These are phyloP conservation scores for Salvelinus fontinalis DNA, from an alignment of 2,113 vertebrate species.

Conservation along the genomic window DNA sequence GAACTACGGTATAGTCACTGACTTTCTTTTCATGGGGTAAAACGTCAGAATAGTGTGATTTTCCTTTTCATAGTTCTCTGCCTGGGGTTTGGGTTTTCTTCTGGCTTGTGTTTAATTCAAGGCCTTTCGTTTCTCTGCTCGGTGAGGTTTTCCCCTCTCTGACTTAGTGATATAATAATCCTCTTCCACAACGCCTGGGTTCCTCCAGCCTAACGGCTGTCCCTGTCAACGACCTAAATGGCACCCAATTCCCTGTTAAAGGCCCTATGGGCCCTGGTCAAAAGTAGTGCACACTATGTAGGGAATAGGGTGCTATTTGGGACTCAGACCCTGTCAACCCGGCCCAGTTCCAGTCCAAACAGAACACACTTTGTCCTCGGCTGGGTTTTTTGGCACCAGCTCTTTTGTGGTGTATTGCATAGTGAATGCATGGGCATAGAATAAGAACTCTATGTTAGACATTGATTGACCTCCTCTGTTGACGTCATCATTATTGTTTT, in stretches of 20 bases:
- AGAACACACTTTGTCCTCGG: slow-evolving; percentile 74
- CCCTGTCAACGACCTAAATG: no score
- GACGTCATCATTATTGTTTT: no score
- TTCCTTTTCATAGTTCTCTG: slow-evolving; percentile 24
- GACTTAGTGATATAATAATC: slow-evolving; percentile 61
- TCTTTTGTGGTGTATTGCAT: slow-evolving; percentile 54
- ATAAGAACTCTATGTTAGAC: no score
- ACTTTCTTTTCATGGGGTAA: slow-evolving; percentile 10
- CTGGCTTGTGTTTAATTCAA: slow-evolving; percentile 52
- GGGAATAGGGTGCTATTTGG: slow-evolving; percentile 39
- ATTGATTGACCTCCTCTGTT: no score
- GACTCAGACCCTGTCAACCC: slow-evolving; percentile 52
- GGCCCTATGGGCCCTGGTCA: no score
- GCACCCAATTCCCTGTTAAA: no score
- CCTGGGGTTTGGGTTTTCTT: slow-evolving; percentile 1
- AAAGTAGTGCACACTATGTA: no score
- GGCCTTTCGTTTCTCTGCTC: slow-evolving; percentile 65
- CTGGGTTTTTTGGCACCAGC: slow-evolving; percentile 70
- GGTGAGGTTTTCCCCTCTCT: slow-evolving; percentile 60
- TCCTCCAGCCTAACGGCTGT: not conserved
- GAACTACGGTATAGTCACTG: not conserved
- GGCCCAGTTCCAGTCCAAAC: slow-evolving; percentile 71
- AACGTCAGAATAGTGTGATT: slow-evolving; percentile 24
- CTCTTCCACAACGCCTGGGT: slow-evolving; percentile 44
- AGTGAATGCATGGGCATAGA: slow-evolving; percentile 14